These are phyloP conservation scores for Felis catus DNA, from an alignment of 2,113 vertebrate genomes.

Conservation along the genomic window F.catus_Fca126_mat1.0 CM031425.1:21330001-21330500, in stretches of 20 bases:
- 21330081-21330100: not conserved
- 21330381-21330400: rapidly evolving
- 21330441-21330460: not conserved
- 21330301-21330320: not conserved
- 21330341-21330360: too few species aligned
- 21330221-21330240: not conserved
- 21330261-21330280: not conserved
- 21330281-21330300: not conserved
- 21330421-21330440: not conserved
- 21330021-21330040: not conserved
- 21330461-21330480: not conserved
- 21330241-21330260: not conserved
- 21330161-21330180: not conserved
- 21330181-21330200: not conserved
- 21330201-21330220: not conserved
- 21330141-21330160: not conserved
- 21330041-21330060: not conserved
- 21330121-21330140: not conserved
- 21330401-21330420: not conserved
- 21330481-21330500: not conserved
- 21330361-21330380: not conserved
- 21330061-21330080: not conserved
- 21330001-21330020: not conserved
- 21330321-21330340: not conserved
- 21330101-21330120: not conserved